Evolutionary conservation across 2,797 vertebrate genomes (phyloP).

Genomic region (Podarcis siculus): DNA sequence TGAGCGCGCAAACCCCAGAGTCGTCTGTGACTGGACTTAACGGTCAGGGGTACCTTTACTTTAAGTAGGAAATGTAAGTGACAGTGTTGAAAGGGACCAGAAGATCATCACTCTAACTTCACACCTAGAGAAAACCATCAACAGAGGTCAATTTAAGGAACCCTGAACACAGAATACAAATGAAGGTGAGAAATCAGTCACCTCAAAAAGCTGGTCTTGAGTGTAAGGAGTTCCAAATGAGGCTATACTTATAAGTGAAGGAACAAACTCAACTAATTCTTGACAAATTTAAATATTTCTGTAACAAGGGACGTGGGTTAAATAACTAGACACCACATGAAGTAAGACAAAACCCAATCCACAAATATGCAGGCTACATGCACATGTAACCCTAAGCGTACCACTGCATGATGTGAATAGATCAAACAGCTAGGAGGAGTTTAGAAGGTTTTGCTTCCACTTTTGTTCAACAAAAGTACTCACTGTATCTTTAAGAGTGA

Average conservation of each 20-base stretch:
- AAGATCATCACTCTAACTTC: background rate
- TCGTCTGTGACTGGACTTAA: too few species aligned
- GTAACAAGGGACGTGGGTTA: background rate
- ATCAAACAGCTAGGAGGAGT: too few species aligned
- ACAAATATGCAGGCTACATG: background rate
- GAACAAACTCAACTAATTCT: background rate
- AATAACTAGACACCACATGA: background rate
- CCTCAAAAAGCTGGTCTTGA: background rate
- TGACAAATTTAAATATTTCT: background rate
- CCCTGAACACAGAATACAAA: background rate
- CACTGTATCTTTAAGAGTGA: conserved; percentile 96
- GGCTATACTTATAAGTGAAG: background rate
- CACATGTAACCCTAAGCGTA: too few species aligned
- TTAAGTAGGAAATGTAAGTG: too few species aligned
- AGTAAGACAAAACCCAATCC: background rate
- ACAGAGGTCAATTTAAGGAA: background rate
- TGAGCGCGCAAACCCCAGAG: too few species aligned
- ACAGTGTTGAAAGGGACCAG: background rate
- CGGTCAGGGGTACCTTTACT: too few species aligned
- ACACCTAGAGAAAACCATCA: background rate
- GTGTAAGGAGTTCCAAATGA: background rate
- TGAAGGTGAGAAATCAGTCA: background rate
- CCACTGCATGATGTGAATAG: too few species aligned
- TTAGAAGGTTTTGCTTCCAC: too few species aligned
- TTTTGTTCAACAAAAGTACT: conserved; percentile 52